Evolutionary conservation across 1,140 invertebrate species (phyloP), one percentile per base, ranked within the genome.

Genomic region (Branchinecta lindahli): DNA sequence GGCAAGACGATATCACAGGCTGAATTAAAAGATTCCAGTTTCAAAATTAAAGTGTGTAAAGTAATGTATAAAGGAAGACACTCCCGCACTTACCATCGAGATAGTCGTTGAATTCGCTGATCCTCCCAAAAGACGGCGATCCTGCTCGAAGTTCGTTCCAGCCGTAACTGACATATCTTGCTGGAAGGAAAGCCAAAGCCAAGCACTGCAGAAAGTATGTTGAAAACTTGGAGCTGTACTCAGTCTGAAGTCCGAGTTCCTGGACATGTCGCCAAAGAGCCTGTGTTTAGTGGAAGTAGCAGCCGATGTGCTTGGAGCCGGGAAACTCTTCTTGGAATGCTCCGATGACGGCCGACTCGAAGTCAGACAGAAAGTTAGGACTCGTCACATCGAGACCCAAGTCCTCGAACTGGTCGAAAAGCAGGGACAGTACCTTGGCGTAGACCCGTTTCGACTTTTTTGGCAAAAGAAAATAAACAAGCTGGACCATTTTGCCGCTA

Each of bases 51-150:
- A n/a, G n/a, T n/a, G n/a, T n/a, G n/a, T n/a, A n/a, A n/a, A n/a
- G n/a, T n/a, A n/a, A n/a, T n/a, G n/a, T n/a, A n/a, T n/a, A n/a
- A n/a, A n/a, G n/a, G n/a, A n/a, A n/a, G n/a, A n/a, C n/a, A n/a
- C n/a, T n/a, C n/a, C n/a, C n/a, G n/a, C n/a, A 52, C 47, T 9
- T n/a, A 52, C 47, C 47, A 9, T 52, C 47, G n/a, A 52, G 47
- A 52, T 52, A 52, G 47, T 52, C 47, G 47, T 52, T 52, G 9
- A 52, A 52, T n/a, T 52, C 47, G 47, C n/a, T n/a, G n/a, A 52
- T 52, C 47, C 47, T 52, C 47, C 9, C 9, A 9, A 52, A 9
- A 9, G 47, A 52, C 9, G 47, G 47, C n/a, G 47, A 52, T 9
- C 9, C 9, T n/a, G 47, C 47, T n/a, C 9, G 47, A 9, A 52